Evolutionary conservation across 2,888 invertebrate genomes (phyloP), one percentile per base, ranked within the genome.

Genomic region (Helicoverpa assulta): DNA sequence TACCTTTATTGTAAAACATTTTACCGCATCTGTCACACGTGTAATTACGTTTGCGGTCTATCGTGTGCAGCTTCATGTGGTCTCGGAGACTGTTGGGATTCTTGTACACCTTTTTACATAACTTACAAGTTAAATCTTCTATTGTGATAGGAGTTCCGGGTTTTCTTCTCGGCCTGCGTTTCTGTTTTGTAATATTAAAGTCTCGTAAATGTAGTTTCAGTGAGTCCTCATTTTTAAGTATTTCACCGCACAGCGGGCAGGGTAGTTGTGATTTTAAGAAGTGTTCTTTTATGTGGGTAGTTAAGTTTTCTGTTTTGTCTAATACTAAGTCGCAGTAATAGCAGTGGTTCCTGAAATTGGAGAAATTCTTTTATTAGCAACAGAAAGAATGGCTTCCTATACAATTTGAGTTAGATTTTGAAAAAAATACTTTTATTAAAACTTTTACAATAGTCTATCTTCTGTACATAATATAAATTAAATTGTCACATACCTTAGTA

Each of bases 11-110:
- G 67, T 87, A 95, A 58, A 95, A 95, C 84, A 92, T 94, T 83
- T 95, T 95, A 0, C 95, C 95, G 10, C 95, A 95, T 1, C 94
- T 82, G 37, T 95, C 95, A 63, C 95, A 95, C 0, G 95, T 94
- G 68, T 94, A 95, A 50, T 95, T 91, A 43, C 91, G 85, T 77
- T 92, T 92, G 4, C 94, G 88, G 78, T 95, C 96, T 12, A 94
- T 91, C 65, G 88, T 83, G 51, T 97, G 97, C 0, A 96, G 91
- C 82, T 96, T 96, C 67, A 96, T 96, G 75, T 97, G 97, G 26
- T 96, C 94, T 1, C 86, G 70, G 1, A 86, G 71, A 52, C 89
- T 89, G 72, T 89, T 89, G 0, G 88, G 88, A 40, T 89, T 93
- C 80, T 95, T 95, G 7, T 94, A 95, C 0, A 94, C 89, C 69